Evolutionary conservation across 2,797 vertebrate genomes (phyloP).

Genomic region (Eleutherodactylus coqui): DNA sequence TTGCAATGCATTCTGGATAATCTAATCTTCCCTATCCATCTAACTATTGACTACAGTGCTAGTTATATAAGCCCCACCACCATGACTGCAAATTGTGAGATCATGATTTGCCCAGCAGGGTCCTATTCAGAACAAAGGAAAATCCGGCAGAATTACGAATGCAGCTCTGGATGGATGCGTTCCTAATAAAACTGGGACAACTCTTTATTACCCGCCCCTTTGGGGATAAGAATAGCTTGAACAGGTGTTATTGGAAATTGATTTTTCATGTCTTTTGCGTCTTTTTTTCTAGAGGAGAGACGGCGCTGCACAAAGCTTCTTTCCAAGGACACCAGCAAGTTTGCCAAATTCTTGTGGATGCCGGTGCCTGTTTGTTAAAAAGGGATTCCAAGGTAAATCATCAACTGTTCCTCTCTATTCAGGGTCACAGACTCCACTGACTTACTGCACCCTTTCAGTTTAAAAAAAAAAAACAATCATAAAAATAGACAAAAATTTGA

Average conservation of each 20-base stretch:
- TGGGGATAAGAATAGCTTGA: neutral
- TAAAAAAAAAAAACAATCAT: neutral
- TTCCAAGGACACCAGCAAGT: conserved; percentile 83
- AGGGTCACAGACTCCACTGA: neutral
- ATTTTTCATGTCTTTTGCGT: too few species aligned
- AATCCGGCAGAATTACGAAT: neutral
- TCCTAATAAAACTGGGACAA: neutral
- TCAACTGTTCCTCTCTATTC: neutral
- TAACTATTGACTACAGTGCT: too few species aligned
- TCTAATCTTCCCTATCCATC: too few species aligned
- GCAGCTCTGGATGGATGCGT: neutral
- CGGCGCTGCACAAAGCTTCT: conserved; percentile 94
- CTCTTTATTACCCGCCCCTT: neutral
- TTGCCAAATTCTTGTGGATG: conserved; percentile 89
- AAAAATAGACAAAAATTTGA: neutral
- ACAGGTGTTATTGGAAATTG: neutral
- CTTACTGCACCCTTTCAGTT: neutral
- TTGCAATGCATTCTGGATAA: neutral
- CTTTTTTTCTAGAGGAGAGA: conserved; percentile 84
- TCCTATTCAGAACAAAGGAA: neutral
- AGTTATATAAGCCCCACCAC: neutral
- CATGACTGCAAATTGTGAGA: too few species aligned
- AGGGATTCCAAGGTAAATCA: conserved; percentile 88
- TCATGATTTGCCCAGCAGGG: too few species aligned
- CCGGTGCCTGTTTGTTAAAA: conserved; percentile 89